Conservation (phyloP, 2,797 vertebrate genomes). For the Sphenodon punctatus region DNA sequence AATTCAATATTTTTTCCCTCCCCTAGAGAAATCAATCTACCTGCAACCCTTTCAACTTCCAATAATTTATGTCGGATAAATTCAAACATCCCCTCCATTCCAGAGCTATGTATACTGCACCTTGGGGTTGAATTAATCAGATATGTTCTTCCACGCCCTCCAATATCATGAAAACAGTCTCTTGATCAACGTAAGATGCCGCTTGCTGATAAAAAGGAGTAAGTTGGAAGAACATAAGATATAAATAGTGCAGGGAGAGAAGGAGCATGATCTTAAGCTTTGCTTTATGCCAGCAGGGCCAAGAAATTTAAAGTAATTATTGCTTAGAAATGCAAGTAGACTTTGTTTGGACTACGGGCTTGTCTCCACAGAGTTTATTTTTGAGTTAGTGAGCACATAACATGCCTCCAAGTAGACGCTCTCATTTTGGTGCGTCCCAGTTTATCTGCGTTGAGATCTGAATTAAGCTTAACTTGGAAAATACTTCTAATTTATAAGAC, state of each 20-base stretch:
- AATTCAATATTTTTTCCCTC: conserved; percentile 42
- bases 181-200: conserved; percentile 2
- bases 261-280: not conserved
- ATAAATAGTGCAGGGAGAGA: not conserved
- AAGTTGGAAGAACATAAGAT: not conserved
- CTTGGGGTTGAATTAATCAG: conserved; percentile 48
- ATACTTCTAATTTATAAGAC: too few relatives aligned
- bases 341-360: too few relatives aligned
- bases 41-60: not conserved
- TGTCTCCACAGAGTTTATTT: too few relatives aligned
- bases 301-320: not conserved
- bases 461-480: too few relatives aligned
- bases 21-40: conserved; percentile 29
- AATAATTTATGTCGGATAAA: conserved; percentile 24
- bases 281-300: not conserved
- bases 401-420: too few relatives aligned
- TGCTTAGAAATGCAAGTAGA: too few relatives aligned
- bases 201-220: conserved; percentile 44
- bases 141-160: conserved; percentile 34
- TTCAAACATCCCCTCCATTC: conserved; percentile 41
- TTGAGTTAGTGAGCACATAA: too few relatives aligned
- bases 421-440: too few relatives aligned
- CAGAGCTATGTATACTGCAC: conserved; percentile 45
- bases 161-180: conserved; percentile 43
- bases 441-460: too few relatives aligned